phyloP scores from a whole-genome alignment of 2,113 vertebrate genomes.

The Aspidoscelis tigris region DNA sequence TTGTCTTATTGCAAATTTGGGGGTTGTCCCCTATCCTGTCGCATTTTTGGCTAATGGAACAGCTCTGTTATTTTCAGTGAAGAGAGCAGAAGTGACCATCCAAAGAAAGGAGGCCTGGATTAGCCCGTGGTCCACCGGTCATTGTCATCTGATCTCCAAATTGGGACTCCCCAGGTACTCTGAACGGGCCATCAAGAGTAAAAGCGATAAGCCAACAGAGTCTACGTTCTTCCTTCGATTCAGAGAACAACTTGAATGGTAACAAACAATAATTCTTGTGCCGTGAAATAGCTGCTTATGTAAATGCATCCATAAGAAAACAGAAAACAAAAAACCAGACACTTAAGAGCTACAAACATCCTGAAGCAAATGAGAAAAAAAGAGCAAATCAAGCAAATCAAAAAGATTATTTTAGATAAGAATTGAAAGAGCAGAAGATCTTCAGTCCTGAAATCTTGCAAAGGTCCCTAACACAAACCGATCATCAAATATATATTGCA shows the following conservation, averaged over 20 bases:
- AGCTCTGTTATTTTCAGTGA: not conserved
- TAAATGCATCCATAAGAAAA: not conserved
- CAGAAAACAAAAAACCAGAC: not conserved
- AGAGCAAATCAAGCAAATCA: constrained; percentile 55
- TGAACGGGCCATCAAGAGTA: not conserved
- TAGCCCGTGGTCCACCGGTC: not conserved
- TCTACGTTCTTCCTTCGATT: not conserved
- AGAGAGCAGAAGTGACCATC: not conserved
- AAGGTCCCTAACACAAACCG: constrained; percentile 77
- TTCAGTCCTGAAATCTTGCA: constrained; percentile 44
- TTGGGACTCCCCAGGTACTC: not conserved
- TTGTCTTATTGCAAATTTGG: not conserved
- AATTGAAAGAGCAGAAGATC: constrained; percentile 42
- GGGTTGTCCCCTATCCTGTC: not conserved
- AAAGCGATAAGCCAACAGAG: not conserved
- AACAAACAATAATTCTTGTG: not conserved
- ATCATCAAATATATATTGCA: constrained; percentile 72
- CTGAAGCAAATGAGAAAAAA: constrained; percentile 9
- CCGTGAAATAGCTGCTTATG: not conserved
- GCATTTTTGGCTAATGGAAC: not conserved
- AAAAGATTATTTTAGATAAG: constrained; percentile 15
- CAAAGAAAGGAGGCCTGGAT: not conserved
- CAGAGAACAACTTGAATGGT: not conserved
- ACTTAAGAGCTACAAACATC: not conserved
- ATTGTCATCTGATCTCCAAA: not conserved